Conservation (phyloP, 1,140 invertebrate genomes). For the Leguminivora glycinivorella region DNA sequence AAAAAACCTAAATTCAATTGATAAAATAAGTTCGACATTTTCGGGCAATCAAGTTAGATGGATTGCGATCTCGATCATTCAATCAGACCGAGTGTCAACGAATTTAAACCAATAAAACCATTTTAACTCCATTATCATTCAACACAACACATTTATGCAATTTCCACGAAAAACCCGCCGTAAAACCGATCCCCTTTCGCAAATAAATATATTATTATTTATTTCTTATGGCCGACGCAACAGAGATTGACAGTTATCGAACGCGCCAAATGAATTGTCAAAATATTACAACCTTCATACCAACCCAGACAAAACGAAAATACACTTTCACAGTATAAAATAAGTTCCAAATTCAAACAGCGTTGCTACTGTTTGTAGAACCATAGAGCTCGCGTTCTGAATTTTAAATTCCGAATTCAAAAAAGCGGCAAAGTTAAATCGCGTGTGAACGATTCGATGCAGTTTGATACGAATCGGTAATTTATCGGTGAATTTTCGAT, state of each 20-base stretch:
- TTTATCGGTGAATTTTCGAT: constrained; percentile 65
- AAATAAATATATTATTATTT: constrained; percentile 64
- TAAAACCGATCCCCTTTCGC: constrained; percentile 60
- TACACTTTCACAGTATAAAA: background rate
- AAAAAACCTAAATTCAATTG: background rate
- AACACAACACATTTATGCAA: constrained; percentile 47
- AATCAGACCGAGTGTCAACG: background rate
- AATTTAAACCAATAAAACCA: background rate
- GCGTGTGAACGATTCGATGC: constrained; percentile 63
- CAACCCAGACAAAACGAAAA: background rate
- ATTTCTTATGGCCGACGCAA: constrained; percentile 60
- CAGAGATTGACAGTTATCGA: constrained; percentile 72
- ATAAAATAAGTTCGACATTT: background rate
- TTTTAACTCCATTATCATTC: constrained; percentile 40
- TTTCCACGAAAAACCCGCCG: constrained; percentile 61
- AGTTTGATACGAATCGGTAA: constrained; percentile 60
- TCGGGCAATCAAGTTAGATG: background rate
- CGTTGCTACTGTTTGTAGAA: constrained; percentile 41
- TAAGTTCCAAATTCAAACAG: background rate
- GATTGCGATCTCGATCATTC: background rate
- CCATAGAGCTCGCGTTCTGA: constrained; percentile 64
- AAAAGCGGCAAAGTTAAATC: constrained; percentile 71
- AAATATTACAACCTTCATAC: constrained; percentile 32
- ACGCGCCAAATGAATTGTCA: constrained; percentile 69
- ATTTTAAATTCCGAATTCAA: constrained; percentile 61